phyloP scores from a whole-genome alignment of 2,113 vertebrate species.

The Ailurus styani region DNA sequence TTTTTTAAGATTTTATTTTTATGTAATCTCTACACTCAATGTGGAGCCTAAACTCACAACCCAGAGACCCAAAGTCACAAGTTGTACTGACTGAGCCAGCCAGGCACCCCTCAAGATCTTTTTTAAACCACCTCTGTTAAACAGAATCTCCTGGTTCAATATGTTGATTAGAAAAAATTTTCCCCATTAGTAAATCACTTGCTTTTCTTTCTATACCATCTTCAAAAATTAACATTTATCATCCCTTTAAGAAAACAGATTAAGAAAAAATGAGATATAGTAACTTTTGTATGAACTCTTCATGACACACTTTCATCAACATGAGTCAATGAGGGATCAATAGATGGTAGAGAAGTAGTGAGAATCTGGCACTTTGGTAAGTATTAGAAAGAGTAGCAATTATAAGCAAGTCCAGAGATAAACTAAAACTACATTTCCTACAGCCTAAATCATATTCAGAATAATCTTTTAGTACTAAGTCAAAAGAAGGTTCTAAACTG shows the following conservation, averaged over 20 bases:
- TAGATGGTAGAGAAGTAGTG: neutral
- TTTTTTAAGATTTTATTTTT: neutral
- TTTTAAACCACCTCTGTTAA: neutral
- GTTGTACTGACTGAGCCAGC: neutral
- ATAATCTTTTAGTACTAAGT: neutral
- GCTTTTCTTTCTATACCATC: neutral
- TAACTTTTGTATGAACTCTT: neutral
- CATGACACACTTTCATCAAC: neutral
- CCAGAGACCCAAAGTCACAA: neutral
- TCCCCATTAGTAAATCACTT: neutral
- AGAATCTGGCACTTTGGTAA: neutral
- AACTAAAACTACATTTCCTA: neutral
- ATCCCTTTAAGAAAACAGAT: neutral
- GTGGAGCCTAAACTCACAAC: neutral
- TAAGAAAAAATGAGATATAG: neutral
- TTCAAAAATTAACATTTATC: neutral
- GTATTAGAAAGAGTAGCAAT: neutral
- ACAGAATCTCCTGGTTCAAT: neutral
- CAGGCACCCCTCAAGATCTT: neutral
- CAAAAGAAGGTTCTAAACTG: neutral
- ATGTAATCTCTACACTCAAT: neutral
- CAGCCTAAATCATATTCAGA: neutral
- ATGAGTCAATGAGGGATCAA: neutral
- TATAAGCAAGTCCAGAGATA: neutral
- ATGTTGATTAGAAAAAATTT: neutral